Conservation (phyloP, 2,888 invertebrate genomes). For the Chrysomela aeneicollis region DNA sequence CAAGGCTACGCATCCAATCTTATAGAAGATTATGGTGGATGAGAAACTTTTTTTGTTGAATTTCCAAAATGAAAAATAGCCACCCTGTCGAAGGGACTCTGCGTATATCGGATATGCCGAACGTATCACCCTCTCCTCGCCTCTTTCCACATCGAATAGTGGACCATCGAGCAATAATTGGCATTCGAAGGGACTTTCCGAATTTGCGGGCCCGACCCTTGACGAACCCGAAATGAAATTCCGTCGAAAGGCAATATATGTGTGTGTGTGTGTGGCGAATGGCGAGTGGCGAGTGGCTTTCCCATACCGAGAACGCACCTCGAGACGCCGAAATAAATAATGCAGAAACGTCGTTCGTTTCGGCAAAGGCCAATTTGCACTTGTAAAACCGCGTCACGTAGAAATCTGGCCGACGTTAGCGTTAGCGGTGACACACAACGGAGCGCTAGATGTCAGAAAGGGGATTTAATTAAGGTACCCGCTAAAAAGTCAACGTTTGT, state of each 20-base stretch:
- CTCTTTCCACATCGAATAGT: not conserved
- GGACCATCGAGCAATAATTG: not conserved
- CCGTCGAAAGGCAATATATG: conserved; percentile 1
- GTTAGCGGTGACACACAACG: conserved; percentile 59
- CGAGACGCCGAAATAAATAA: conserved; percentile 55
- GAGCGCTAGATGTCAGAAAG: conserved; percentile 62
- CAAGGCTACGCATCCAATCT: no score
- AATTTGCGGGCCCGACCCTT: not conserved
- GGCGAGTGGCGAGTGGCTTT: not conserved
- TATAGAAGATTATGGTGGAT: no score
- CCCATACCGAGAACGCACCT: not conserved
- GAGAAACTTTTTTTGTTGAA: no score
- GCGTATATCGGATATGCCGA: not conserved
- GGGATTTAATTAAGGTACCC: conserved; percentile 62
- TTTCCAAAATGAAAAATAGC: no score
- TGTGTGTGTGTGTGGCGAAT: no score
- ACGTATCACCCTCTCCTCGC: not conserved
- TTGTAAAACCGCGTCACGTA: conserved; percentile 63
- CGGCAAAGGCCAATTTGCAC: conserved; percentile 58
- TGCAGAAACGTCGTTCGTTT: conserved; percentile 47
- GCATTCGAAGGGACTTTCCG: not conserved
- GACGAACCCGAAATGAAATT: not conserved
- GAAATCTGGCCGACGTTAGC: conserved; percentile 61
- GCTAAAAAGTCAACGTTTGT: conserved; percentile 56
- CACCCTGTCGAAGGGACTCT: no score